These are phyloP conservation scores for Eudasyphora cyanicolor DNA, from an alignment of 2,888 invertebrate genomes.

Conservation along the genomic window DNA sequence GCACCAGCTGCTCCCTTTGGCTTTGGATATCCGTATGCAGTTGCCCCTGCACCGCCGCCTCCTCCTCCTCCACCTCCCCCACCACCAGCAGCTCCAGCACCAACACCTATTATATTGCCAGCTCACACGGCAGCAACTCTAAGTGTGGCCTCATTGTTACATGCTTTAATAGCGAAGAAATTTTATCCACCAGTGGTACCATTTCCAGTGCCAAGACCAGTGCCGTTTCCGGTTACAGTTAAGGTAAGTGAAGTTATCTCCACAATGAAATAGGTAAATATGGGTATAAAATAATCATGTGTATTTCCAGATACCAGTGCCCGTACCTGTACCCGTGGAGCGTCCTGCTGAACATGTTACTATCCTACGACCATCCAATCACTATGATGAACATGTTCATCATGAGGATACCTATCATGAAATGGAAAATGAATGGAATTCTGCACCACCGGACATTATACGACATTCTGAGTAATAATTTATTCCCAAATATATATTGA, in stretches of 20 bases:
- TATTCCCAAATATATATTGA: background rate
- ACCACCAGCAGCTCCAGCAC: conserved; percentile 51
- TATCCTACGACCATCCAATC: conserved; percentile 40
- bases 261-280: background rate
- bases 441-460: conserved; percentile 29
- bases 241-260: conserved; percentile 61
- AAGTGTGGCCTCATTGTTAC: conserved; percentile 67
- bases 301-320: conserved; percentile 47
- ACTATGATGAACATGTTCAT: conserved; percentile 26
- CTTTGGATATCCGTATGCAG: conserved; percentile 50
- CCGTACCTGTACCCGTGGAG: conserved; percentile 47
- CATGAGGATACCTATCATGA: conserved; percentile 46
- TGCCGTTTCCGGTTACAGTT: conserved; percentile 64
- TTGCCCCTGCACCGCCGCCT: conserved; percentile 38
- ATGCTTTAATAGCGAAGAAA: conserved; percentile 67
- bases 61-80: conserved; percentile 40
- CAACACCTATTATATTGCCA: conserved; percentile 66
- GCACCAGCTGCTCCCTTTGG: conserved; percentile 38
- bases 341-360: conserved; percentile 40
- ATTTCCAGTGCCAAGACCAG: conserved; percentile 64
- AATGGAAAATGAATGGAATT: conserved; percentile 47
- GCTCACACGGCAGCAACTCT: conserved; percentile 67
- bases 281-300: background rate
- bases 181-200: conserved; percentile 67
- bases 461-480: background rate